phyloP scores from a whole-genome alignment of 2,797 vertebrate genomes.

The Chromobotia macracanthus region DNA sequence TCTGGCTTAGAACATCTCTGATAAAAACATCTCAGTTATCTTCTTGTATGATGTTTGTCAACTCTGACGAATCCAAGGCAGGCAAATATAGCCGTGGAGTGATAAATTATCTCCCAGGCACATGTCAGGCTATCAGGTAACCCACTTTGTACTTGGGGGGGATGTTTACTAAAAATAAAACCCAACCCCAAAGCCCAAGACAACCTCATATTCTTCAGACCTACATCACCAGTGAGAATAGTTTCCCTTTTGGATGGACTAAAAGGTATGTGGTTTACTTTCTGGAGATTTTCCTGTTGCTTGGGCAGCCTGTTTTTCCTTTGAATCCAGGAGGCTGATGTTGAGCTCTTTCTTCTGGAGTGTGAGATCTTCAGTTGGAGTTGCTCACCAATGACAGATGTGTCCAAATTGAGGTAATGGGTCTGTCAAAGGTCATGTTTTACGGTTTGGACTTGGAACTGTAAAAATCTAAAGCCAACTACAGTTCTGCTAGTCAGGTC shows the following conservation, averaged over 20 bases:
- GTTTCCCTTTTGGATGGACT: slow-evolving; percentile 59
- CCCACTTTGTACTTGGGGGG: too few relatives aligned
- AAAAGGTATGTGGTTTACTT: slow-evolving; percentile 74
- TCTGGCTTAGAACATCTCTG: slow-evolving; percentile 9
- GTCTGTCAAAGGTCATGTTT: slow-evolving; percentile 11
- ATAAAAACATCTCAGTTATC: slow-evolving; percentile 40
- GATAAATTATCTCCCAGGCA: slow-evolving; percentile 70
- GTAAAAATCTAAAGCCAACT: not conserved
- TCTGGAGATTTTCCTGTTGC: slow-evolving; percentile 46
- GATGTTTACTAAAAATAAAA: slow-evolving; percentile 78
- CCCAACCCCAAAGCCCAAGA: slow-evolving; percentile 66
- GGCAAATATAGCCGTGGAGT: slow-evolving; percentile 72
- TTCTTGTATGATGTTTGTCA: slow-evolving; percentile 49
- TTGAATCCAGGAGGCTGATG: slow-evolving; percentile 8
- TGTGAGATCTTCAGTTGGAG: not conserved
- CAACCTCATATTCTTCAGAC: slow-evolving; percentile 66
- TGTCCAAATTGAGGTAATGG: slow-evolving; percentile 1
- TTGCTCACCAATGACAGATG: slow-evolving; percentile 12
- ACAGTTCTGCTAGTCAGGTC: too few relatives aligned
- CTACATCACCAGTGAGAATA: slow-evolving; percentile 70
- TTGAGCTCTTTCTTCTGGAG: not conserved
- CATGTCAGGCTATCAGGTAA: slow-evolving; percentile 79
- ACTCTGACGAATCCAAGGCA: slow-evolving; percentile 62
- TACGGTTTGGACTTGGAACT: slow-evolving; percentile 23
- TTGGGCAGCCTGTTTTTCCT: not conserved